These are phyloP conservation scores for Lissocephala sabroskyi DNA, from an alignment of 2,888 invertebrate genomes.

Conservation along the genomic window DNA sequence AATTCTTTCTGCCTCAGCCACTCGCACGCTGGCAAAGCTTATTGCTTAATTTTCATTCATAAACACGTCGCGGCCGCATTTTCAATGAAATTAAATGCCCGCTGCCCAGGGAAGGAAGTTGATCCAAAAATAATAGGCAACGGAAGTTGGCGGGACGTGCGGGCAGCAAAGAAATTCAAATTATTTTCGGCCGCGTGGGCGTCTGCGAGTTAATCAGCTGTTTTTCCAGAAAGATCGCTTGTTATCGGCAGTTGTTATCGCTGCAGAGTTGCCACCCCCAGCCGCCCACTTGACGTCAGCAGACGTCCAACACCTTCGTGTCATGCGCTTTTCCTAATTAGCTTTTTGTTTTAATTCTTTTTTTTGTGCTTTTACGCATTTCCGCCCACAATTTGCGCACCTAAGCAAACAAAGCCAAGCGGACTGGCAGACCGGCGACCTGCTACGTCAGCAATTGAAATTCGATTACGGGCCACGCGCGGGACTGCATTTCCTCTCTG, in stretches of 20 bases:
- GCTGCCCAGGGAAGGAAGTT: constrained; percentile 3
- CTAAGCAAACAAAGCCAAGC: background rate
- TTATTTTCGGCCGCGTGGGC: too few relatives aligned
- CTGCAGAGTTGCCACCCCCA: too few relatives aligned
- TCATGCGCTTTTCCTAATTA: constrained; percentile 39
- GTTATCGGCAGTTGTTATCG: too few relatives aligned
- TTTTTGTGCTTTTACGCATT: constrained; percentile 37
- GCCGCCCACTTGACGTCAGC: constrained; percentile 31
- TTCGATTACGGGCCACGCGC: constrained; percentile 21
- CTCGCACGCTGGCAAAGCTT: constrained; percentile 37
- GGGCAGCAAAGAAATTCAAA: too few relatives aligned
- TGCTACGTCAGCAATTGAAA: constrained; percentile 25
- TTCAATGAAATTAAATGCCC: constrained; percentile 53
- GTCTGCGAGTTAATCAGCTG: constrained; percentile 28
- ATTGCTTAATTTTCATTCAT: constrained; percentile 67
- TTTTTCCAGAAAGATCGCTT: background rate
- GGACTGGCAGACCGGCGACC: background rate
- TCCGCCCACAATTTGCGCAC: constrained; percentile 17
- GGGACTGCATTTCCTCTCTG: background rate
- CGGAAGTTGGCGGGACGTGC: constrained; percentile 24
- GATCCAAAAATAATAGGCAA: constrained; percentile 2
- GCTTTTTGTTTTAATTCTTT: constrained; percentile 24
- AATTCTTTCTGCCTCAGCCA: constrained; percentile 43
- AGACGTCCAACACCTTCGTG: background rate
- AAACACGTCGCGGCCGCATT: constrained; percentile 58